phyloP scores from a whole-genome alignment of 2,113 vertebrate genomes.

The Chunga burmeisteri region DNA sequence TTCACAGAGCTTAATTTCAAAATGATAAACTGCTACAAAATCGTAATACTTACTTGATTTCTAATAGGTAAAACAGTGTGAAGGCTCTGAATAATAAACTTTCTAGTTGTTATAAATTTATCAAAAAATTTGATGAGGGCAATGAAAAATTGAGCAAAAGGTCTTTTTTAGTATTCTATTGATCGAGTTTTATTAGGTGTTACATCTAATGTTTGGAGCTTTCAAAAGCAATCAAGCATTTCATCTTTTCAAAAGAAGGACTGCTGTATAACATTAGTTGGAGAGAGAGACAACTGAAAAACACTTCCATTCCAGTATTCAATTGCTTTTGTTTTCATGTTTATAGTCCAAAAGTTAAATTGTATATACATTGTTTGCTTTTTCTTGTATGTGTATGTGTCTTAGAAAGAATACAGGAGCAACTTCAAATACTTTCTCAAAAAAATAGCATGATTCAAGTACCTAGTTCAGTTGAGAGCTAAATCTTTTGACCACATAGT shows the following conservation, averaged over 20 bases:
- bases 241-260: neutral
- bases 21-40: neutral
- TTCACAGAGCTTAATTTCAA: neutral
- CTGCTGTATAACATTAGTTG: neutral
- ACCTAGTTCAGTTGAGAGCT: neutral
- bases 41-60: neutral
- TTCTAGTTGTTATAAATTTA: neutral
- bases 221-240: neutral
- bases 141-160: neutral
- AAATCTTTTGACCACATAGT: neutral
- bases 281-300: neutral
- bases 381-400: neutral
- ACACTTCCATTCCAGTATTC: neutral
- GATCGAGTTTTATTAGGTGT: neutral
- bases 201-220: neutral
- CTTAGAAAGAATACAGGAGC: neutral
- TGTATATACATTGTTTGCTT: neutral
- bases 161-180: neutral
- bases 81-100: neutral
- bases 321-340: neutral
- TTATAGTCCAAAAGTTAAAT: neutral
- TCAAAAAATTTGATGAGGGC: neutral
- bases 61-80: neutral
- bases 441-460: neutral
- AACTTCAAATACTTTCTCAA: neutral